These are phyloP conservation scores for Teinopalpus imperialis DNA, from an alignment of 2,888 invertebrate species.

Conservation along the genomic window DNA sequence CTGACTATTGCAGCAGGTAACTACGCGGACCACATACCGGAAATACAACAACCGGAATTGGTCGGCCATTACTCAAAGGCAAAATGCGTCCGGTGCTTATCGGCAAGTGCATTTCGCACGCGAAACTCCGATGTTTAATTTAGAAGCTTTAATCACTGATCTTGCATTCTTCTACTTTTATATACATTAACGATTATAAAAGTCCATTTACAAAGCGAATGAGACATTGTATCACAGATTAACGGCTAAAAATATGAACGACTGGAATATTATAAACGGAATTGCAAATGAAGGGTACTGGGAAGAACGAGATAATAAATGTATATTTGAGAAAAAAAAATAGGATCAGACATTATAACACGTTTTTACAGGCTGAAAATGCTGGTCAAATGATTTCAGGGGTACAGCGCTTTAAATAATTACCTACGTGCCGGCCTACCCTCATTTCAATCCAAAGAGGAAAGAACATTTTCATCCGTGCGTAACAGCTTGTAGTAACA, in stretches of 20 bases:
- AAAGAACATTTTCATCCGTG: constrained; percentile 59
- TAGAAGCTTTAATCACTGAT: constrained; percentile 16
- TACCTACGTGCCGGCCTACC: constrained; percentile 71
- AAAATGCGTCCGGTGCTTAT: constrained; percentile 58
- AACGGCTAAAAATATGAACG: too few species aligned
- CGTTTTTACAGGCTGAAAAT: constrained; percentile 48
- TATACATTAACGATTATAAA: too few species aligned
- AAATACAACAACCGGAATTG: constrained; percentile 72
- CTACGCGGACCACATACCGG: constrained; percentile 53
- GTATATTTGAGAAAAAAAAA: constrained; percentile 7
- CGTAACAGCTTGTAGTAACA: constrained; percentile 77
- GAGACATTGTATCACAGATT: too few species aligned
- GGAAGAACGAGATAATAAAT: constrained; percentile 4
- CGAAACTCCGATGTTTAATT: constrained; percentile 31
- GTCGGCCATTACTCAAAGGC: constrained; percentile 70
- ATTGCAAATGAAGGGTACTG: constrained; percentile 8
- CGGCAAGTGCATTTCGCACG: constrained; percentile 50
- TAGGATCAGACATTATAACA: constrained; percentile 44
- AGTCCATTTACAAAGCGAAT: too few species aligned
- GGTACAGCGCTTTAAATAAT: constrained; percentile 62
- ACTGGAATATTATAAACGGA: constrained; percentile 10
- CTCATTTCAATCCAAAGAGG: constrained; percentile 54
- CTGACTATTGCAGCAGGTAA: constrained; percentile 53
- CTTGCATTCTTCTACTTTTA: not conserved
- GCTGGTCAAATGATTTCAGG: constrained; percentile 42